These are phyloP conservation scores for Trichogramma dendrolimi DNA, from an alignment of 2,888 invertebrate species.

Conservation along the genomic window DNA sequence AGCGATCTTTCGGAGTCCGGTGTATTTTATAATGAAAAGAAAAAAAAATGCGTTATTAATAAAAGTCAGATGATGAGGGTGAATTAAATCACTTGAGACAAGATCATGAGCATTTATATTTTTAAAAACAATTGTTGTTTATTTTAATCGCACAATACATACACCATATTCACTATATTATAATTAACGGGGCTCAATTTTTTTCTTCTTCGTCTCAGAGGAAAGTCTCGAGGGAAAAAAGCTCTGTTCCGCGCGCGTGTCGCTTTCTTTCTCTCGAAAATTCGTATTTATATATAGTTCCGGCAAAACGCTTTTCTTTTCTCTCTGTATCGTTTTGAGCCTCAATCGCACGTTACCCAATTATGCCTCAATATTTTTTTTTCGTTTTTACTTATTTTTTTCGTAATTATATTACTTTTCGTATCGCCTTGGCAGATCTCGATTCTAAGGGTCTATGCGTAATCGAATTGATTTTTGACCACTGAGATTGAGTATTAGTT, in stretches of 20 bases:
- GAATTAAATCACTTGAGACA: conserved; percentile 1
- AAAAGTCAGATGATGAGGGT: background rate
- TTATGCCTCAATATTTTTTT: conserved; percentile 34
- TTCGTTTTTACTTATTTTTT: conserved; percentile 46
- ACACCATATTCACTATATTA: conserved; percentile 52
- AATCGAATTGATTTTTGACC: no score
- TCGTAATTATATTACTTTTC: no score
- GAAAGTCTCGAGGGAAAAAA: conserved; percentile 35
- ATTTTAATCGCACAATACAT: conserved; percentile 54
- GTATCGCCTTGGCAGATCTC: no score
- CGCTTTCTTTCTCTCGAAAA: no score
- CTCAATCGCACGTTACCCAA: conserved; percentile 38
- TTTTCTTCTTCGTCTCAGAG: conserved; percentile 28
- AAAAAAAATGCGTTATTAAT: background rate
- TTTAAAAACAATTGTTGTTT: conserved; percentile 52
- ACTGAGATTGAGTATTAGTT: no score
- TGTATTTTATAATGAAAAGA: no score
- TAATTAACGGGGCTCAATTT: conserved; percentile 42
- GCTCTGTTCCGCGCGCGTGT: conserved; percentile 19
- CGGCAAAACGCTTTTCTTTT: no score
- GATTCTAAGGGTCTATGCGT: no score
- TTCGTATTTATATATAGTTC: no score
- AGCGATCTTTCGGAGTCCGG: no score
- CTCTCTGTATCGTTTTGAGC: conserved; percentile 12
- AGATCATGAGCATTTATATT: conserved; percentile 30